Evolutionary conservation across 2,888 invertebrate species (phyloP), one percentile per base, ranked within the genome.

Genomic region (Drosophila lacicola): DNA sequence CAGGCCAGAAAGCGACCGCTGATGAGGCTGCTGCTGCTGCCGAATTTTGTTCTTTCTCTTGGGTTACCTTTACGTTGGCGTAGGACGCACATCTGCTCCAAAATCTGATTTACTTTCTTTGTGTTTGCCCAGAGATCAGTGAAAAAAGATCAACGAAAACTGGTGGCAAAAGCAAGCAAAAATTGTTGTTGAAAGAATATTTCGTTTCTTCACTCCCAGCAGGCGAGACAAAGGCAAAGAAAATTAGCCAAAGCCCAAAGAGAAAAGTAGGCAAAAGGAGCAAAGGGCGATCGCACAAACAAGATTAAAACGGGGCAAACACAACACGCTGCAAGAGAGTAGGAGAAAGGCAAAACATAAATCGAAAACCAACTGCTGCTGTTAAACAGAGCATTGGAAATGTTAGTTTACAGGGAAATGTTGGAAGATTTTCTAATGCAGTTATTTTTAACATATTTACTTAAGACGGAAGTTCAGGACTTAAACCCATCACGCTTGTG

Each of bases 31-130:
- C 29, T 60, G 47, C 51, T 42, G 41, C 42, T 42, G 53, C 53
- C 37, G 39, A 57, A 46, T 41, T 41, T 57, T 17, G 17, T 17
- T 51, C 39, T 56, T 53, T 44, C 36, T 39, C 10, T 47, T 54
- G 39, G 25, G 33, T 53, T 66, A 42, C 29, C 54, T 46, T 47
- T 17, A 10, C 44, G 49, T 51, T 53, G 53, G 60, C 71, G 54
- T 67, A 70, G 64, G 54, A 44, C 29, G 82, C 83, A 86, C 87
- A 87, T 74, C 87, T 87, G 87, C 82, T 84, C 78, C 82, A 78
- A 78, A 82, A 86, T 84, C 75, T 86, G 86, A 84, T 86, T 86
- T 86, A 87, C 86, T 87, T 86, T 88, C 82, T 73, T 79, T 86
- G 81, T 84, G 68, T 78, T 64, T 62, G 74, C 57, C 29, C 55